Base-by-base conservation (phyloP, 2,113 vertebrate species). In the Xyrauchen texanus region DNA sequence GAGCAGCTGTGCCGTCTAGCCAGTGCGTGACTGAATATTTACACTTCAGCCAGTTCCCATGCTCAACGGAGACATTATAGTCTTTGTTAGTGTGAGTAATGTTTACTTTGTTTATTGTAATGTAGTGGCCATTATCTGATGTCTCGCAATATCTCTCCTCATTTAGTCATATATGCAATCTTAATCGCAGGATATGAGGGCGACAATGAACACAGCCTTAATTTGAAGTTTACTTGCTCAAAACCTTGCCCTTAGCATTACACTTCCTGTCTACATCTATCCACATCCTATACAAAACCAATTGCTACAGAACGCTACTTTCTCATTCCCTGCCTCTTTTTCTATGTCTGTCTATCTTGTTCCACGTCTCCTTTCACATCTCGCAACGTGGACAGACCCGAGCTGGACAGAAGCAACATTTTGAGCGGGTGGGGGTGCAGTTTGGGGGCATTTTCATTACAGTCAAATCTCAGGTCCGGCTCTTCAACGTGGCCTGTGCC, bases 1-100 rank as follows among this genome's bases (percentile, higher is more conserved):
- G 90, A 90, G 89, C 94, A 95, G 94, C 93, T 94, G 93, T 88
- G 86, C 83, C 61, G 92, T 94, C 92, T 93, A 87, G 91, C 88
- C 90, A 8, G 69, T 15, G 85, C 88, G 91, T 85, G 88, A 81
- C 81, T 8, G 44, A 88, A 87, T 88, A 88, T 90, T 90, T 88
- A 84, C 6, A 79, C 85, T 79, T 82, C 85, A 85, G 86, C 86
- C 85, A 66, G 83, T 91, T 91, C 88, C 90, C 92, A 91, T 88
- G 86, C 91, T 81, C 77, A 73, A 80, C 79, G 66, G 47, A 84
- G 76, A 79, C 15, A 7, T 68, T 44, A 85, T 55, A 45, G 76
- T 69, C 81, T 85, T 83, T 80, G 81, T 80, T 86, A 78, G 61
- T 46, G 72, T 77, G 80, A 81, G 83, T 86, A 85, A 92, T 91